A percentile compares a stretch with the other conserved stretches of the same genome.
phyloP scores from a whole-genome alignment of 2,113 vertebrate genomes.

The Brachyistius frenatus region DNA sequence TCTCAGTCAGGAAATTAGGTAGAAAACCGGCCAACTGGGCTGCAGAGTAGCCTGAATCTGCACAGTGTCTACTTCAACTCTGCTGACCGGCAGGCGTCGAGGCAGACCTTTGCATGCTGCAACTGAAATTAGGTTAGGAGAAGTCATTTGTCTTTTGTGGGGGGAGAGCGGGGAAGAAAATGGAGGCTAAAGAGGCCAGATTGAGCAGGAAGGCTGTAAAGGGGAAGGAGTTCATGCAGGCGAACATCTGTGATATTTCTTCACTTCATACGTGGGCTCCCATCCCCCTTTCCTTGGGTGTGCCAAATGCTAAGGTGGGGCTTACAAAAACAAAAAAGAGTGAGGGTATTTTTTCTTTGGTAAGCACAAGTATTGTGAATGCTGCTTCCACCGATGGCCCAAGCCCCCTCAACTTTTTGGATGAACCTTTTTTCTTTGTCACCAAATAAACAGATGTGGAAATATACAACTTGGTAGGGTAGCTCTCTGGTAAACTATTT shows the following conservation, averaged over 20 bases:
- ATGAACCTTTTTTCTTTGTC: background rate
- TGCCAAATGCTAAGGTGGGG: slow-evolving; percentile 76
- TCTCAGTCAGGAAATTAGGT: background rate
- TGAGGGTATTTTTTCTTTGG: slow-evolving; percentile 59
- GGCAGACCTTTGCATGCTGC: slow-evolving; percentile 65
- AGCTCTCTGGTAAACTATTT: background rate
- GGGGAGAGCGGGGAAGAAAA: slow-evolving; percentile 23
- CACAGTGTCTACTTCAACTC: slow-evolving; percentile 67
- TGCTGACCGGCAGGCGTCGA: slow-evolving; percentile 64
- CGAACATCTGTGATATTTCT: slow-evolving; percentile 81
- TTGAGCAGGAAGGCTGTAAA: slow-evolving; percentile 73
- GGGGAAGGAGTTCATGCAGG: slow-evolving; percentile 76
- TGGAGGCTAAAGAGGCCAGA: slow-evolving; percentile 61
- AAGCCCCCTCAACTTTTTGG: slow-evolving; percentile 5
- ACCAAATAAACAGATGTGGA: background rate
- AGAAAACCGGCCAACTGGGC: slow-evolving; percentile 19
- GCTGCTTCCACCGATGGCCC: slow-evolving; percentile 14
- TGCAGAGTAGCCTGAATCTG: slow-evolving; percentile 59
- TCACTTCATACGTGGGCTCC: slow-evolving; percentile 54
- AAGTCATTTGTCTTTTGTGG: slow-evolving; percentile 69
- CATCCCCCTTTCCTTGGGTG: slow-evolving; percentile 59
- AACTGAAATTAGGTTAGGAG: slow-evolving; percentile 78
- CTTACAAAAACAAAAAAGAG: slow-evolving; percentile 71
- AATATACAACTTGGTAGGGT: background rate
- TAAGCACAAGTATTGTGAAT: slow-evolving; percentile 53